Evolutionary conservation across 2,797 vertebrate genomes (phyloP), one percentile per base, ranked within the genome.

Genomic region (Malurus splendens): DNA sequence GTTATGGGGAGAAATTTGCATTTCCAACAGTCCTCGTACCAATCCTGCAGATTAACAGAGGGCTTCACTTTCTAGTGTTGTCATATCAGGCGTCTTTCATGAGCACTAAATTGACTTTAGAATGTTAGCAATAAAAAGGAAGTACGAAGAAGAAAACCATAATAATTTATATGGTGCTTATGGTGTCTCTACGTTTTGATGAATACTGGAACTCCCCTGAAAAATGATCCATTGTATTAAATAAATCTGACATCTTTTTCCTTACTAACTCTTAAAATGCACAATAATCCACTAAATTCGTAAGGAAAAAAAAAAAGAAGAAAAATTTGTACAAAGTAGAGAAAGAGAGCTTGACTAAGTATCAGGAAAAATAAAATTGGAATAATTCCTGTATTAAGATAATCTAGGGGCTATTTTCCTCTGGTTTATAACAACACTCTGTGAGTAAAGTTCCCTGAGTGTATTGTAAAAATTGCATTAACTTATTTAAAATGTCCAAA

Each of bases 401-500:
- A 93, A 94, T 90, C 77, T 88, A 79, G 86, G 70, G 82, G 65
- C 77, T 91, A 89, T 93, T 94, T 94, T 89, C 54, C 77, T 83
- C 57, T 80, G 52, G 72, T 90, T 93, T 94, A 93, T 93, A 91
- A 90, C 86, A 92, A 89, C 59, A 74, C 25, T 55, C 70, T 92
- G 32, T 89, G 73, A 94, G 54, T 91, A 87, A 95, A 87, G 74
- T 91, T 96, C 88, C 88, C 87, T 93, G 57, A 82, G 80, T 79
- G 70, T 75, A 84, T 50, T 91, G 82, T 94, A 95, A 96, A 95
- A 94, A 91, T 66, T 87, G 70, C 87, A 92, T 93, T 94, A 95
- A 92, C 92, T 87, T 95, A 94, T 93, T 96, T 95, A 92, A 95
- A 92, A 95, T 92, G 93, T 82, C 88, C 82, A 95, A 94, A 94